Percentiles rank a stretch among this genome's conserved stretches.
Conservation (phyloP, 2,113 vertebrate species). For the Stercorarius parasiticus region DNA sequence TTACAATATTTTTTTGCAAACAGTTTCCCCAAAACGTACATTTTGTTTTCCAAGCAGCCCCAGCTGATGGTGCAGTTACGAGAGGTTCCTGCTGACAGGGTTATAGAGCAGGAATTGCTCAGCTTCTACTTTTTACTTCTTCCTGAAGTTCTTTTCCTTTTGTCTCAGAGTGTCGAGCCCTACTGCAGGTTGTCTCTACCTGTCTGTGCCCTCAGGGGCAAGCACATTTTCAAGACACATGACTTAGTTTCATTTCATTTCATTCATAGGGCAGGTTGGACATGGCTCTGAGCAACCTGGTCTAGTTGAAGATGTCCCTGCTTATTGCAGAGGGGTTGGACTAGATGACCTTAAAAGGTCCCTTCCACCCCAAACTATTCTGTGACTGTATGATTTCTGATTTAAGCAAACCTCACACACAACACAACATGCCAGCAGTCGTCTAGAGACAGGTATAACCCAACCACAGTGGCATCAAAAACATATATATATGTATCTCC, state of each 20-base stretch:
- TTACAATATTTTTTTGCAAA: not conserved
- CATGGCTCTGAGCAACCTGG: not conserved
- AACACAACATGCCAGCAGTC: not conserved
- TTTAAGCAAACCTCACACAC: not conserved
- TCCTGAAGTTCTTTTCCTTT: not conserved
- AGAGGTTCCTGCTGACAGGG: not conserved
- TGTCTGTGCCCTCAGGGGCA: not conserved
- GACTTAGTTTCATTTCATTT: not conserved
- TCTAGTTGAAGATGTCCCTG: not conserved
- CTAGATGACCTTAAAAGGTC: not conserved
- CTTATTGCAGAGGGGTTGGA: not conserved
- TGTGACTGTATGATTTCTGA: not conserved
- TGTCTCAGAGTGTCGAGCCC: not conserved
- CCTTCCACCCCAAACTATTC: not conserved
- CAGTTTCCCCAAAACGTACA: not conserved
- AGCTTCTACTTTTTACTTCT: not conserved
- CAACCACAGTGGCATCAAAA: not conserved
- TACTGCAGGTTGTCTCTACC: not conserved
- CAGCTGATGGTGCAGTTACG: not conserved
- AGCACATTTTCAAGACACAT: not conserved
- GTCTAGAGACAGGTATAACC: not conserved
- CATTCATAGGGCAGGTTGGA: not conserved
- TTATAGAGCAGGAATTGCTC: not conserved
- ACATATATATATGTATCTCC: not conserved
- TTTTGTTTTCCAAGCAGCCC: not conserved